phyloP scores from a whole-genome alignment of 2,888 invertebrate species.

The Siphlonurus alternatus region DNA sequence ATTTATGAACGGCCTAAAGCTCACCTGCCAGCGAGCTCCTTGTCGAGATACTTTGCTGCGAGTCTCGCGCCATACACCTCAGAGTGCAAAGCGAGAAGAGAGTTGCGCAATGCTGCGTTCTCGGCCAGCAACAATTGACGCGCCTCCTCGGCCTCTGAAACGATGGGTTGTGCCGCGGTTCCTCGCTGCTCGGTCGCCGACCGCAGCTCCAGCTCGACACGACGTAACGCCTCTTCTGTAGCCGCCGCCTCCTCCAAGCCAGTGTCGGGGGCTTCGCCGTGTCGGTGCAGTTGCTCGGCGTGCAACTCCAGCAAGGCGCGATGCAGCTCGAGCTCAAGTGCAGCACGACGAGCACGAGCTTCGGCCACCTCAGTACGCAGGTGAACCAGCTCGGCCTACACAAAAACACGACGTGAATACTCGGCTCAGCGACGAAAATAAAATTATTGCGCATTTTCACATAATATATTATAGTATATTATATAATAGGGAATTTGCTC shows the following conservation, averaged over 20 bases:
- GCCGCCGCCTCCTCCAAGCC: conserved; percentile 11
- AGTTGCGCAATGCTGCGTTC: conserved; percentile 50
- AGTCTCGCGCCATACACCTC: conserved; percentile 71
- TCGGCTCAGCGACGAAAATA: no score
- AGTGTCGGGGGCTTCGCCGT: conserved; percentile 20
- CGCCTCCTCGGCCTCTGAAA: conserved; percentile 35
- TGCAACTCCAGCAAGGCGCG: conserved; percentile 42
- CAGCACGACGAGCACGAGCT: conserved; percentile 40
- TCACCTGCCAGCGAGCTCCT: conserved; percentile 56
- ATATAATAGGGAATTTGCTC: no score
- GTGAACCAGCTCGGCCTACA: conserved; percentile 59
- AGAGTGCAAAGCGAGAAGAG: conserved; percentile 54
- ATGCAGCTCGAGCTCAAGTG: conserved; percentile 43
- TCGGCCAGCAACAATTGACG: conserved; percentile 42
- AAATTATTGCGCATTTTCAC: no score
- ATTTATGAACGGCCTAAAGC: no score
- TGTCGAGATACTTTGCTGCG: conserved; percentile 73
- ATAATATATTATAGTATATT: no score
- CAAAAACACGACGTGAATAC: conserved; percentile 16
- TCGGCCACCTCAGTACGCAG: conserved; percentile 57
- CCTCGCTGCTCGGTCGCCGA: not conserved
- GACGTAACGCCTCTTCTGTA: conserved; percentile 11
- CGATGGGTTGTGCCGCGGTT: conserved; percentile 15
- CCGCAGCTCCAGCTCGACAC: conserved; percentile 10
- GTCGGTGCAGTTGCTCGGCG: conserved; percentile 37